phyloP scores from a whole-genome alignment of 2,888 invertebrate genomes.

The Pseudanteris insignis region DNA sequence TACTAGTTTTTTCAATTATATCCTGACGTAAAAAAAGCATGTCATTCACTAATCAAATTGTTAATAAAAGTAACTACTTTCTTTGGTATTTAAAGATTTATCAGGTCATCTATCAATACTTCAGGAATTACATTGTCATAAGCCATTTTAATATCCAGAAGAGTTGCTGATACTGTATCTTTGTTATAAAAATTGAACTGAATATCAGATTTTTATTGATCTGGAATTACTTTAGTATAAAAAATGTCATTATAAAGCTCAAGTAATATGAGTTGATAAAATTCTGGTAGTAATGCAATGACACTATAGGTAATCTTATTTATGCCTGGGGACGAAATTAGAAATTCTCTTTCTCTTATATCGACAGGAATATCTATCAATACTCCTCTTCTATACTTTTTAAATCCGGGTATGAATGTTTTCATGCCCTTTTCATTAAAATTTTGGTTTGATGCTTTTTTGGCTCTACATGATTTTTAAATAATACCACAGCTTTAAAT shows the following conservation, averaged over 20 bases:
- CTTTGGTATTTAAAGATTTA: slow-evolving; percentile 5
- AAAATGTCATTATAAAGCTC: slow-evolving; percentile 27
- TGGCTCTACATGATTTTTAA: slow-evolving; percentile 12
- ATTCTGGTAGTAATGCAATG: slow-evolving; percentile 12
- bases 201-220: slow-evolving; percentile 24
- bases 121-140: slow-evolving; percentile 32
- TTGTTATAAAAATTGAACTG: slow-evolving; percentile 13
- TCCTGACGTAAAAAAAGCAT: background rate
- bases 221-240: slow-evolving; percentile 8
- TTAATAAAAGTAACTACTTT: slow-evolving; percentile 16
- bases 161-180: slow-evolving; percentile 5
- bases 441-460: background rate
- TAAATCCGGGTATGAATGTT: slow-evolving; percentile 12
- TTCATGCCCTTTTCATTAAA: slow-evolving; percentile 1
- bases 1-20: background rate
- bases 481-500: slow-evolving; percentile 10
- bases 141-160: slow-evolving; percentile 26
- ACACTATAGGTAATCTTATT: slow-evolving; percentile 26
- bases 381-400: slow-evolving; percentile 4
- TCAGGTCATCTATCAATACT: slow-evolving; percentile 22
- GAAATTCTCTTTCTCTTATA: slow-evolving; percentile 1
- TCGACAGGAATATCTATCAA: slow-evolving; percentile 7
- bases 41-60: slow-evolving; percentile 4
- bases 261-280: slow-evolving; percentile 8
- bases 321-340: slow-evolving; percentile 18